Base-by-base conservation (phyloP, 2,888 invertebrate species). In the Fragum whitleyi region DNA sequence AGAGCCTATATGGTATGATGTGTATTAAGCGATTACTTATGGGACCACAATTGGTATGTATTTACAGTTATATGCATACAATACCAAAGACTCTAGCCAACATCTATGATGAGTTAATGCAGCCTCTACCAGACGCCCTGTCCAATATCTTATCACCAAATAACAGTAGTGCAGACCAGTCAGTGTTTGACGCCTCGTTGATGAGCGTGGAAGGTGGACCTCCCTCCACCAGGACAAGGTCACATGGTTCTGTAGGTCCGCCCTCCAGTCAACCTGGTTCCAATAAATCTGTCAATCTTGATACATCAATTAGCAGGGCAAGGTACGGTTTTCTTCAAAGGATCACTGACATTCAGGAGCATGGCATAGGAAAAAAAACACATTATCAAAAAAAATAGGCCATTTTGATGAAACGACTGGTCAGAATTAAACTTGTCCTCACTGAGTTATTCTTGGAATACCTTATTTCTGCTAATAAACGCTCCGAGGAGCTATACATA, bases 91-190 rank as follows among this genome's bases (percentile, higher is more conserved):
- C 88, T 7, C 85, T 92, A 42, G 89, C 87, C 14, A 87, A 85
- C 61, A 84, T 92, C n/a, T 91, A 90, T 75, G 90, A 91, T 85
- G 91, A 91, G 53, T 79, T 92, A 61, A 90, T 90, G 90, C 90
- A 91, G 77, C 91, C 91, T 7, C 70, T 90, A 26, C 92, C 92
- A n/a, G 80, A 82, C 11, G 77, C 72, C 2, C 84, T 92, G 23
- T 87, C 89, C 28, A 83, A 85, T 32, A 81, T 90, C 59, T 71
- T 87, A 21, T 90, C 90, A 14, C 90, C 90, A 21, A 79, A 83
- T 28, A 81, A 74, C n/a, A 85, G 79, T 42, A 82, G 80, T 61
- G 79, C 57, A 21, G 79, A 87, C 70, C 83, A 84, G 21, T 89
- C 89, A 0, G 84, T 83, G 16, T 71, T 89, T 3, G 78, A 84